Evolutionary conservation across 2,113 vertebrate species (phyloP).

Genomic region (Phylloscopus trochiloides): DNA sequence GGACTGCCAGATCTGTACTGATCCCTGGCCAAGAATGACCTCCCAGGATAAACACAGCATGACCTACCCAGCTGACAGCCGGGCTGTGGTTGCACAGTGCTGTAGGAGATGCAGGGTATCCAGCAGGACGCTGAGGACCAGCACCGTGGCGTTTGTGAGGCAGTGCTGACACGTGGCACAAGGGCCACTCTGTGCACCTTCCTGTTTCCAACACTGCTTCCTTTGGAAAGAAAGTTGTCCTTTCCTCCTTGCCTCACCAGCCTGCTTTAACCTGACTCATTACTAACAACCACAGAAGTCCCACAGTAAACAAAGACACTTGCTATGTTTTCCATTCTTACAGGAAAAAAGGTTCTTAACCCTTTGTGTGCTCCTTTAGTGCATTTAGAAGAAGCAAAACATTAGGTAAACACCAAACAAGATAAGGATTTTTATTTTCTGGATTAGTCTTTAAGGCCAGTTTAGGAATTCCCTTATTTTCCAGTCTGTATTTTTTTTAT

Average conservation of each 20-base stretch:
- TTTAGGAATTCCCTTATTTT: neutral
- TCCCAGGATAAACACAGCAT: neutral
- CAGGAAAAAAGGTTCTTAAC: neutral
- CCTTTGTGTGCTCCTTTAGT: neutral
- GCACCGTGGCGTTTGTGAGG: accelerated
- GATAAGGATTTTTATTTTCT: neutral
- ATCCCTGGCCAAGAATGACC: neutral
- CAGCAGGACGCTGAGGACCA: neutral
- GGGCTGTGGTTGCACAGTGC: neutral
- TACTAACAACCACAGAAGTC: neutral
- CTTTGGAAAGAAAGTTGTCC: neutral
- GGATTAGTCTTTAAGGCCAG: neutral
- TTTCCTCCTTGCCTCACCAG: neutral
- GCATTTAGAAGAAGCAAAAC: neutral
- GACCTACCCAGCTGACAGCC: neutral
- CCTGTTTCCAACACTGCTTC: neutral
- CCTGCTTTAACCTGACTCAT: neutral
- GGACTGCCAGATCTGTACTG: neutral
- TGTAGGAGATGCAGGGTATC: neutral
- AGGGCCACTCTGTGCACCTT: accelerated
- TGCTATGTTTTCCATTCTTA: neutral
- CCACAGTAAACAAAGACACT: neutral
- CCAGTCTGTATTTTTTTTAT: neutral
- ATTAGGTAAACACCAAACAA: neutral
- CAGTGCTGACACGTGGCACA: neutral